phyloP scores from a whole-genome alignment of 2,113 vertebrate genomes.

The Rhinopomastus cyanomelas region DNA sequence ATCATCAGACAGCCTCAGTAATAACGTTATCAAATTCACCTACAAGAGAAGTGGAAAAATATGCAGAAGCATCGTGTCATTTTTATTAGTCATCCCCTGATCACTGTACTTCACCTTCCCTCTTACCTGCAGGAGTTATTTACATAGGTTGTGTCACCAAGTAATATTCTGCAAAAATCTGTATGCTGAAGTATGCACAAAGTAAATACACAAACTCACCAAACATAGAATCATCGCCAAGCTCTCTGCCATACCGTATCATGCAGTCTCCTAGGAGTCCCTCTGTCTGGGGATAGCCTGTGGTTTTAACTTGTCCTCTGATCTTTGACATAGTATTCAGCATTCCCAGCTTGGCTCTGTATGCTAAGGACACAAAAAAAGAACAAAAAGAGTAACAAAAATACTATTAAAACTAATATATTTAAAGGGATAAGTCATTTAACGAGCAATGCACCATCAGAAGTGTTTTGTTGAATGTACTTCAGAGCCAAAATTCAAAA shows the following conservation, averaged over 20 bases:
- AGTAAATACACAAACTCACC: conserved; percentile 76
- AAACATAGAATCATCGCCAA: conserved; percentile 88
- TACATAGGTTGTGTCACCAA: not conserved
- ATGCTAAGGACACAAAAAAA: conserved; percentile 73
- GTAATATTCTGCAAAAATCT: not conserved
- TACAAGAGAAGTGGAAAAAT: not conserved
- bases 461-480: not conserved
- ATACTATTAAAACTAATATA: not conserved
- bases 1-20: not conserved
- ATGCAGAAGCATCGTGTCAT: not conserved
- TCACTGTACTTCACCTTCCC: not conserved
- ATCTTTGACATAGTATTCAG: conserved; percentile 94
- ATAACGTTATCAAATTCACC: not conserved
- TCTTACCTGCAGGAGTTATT: conserved; percentile 12
- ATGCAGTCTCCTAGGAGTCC: conserved; percentile 92
- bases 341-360: conserved; percentile 93
- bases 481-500: not conserved
- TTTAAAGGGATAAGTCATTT: not conserved
- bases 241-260: conserved; percentile 89
- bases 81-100: not conserved
- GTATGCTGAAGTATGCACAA: not conserved
- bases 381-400: not conserved
- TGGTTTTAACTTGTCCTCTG: conserved; percentile 90
- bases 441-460: not conserved
- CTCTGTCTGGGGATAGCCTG: conserved; percentile 91